Evolutionary conservation across 2,113 vertebrate species (phyloP).

Genomic region (Sarotherodon lohbergeri): DNA sequence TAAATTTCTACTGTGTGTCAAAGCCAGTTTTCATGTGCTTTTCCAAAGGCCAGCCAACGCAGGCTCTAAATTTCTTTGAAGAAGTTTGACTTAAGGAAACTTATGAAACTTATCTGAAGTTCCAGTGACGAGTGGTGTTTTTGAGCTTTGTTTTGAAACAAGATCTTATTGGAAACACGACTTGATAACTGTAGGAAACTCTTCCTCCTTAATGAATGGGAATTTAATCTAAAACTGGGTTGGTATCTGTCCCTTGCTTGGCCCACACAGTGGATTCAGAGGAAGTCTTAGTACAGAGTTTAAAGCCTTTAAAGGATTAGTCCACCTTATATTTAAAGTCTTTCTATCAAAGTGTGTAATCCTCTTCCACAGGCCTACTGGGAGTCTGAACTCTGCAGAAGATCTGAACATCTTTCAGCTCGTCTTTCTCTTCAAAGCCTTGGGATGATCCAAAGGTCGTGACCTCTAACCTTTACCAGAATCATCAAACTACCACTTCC

Average conservation of each 20-base stretch:
- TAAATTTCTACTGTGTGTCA: neutral
- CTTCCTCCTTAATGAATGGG: neutral
- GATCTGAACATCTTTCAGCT: neutral
- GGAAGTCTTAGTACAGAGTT: slow-evolving; percentile 3
- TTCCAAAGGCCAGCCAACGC: neutral
- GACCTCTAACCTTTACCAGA: slow-evolving; percentile 13
- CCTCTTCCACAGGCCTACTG: neutral
- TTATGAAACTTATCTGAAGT: neutral
- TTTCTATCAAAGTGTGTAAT: slow-evolving; percentile 23
- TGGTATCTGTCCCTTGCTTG: neutral
- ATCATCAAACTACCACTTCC: neutral
- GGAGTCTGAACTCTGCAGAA: neutral
- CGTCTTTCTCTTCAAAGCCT: slow-evolving; percentile 18
- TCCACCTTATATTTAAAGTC: neutral
- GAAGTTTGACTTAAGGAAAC: neutral
- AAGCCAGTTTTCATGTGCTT: neutral
- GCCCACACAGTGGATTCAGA: neutral
- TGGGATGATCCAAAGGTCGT: neutral
- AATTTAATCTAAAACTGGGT: neutral
- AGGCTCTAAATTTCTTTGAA: neutral
- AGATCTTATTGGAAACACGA: neutral
- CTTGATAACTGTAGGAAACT: neutral
- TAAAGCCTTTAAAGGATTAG: slow-evolving; percentile 17
- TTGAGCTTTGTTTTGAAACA: neutral
- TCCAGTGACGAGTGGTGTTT: neutral